These are phyloP conservation scores for Uloborus plumipes DNA, from an alignment of 2,888 invertebrate species.

Conservation along the genomic window DNA sequence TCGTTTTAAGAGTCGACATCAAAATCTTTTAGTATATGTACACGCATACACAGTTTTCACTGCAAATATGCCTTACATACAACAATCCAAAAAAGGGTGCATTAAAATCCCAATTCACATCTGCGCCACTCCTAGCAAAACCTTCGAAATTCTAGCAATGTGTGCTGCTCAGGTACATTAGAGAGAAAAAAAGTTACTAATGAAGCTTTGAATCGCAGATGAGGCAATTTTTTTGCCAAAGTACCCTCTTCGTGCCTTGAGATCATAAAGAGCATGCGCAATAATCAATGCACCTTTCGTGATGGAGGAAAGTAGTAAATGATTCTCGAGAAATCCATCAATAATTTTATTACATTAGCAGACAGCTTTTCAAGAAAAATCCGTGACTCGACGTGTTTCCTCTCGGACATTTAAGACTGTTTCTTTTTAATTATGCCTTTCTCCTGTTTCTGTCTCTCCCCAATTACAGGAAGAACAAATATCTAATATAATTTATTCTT, in stretches of 20 bases:
- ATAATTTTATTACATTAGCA: slow-evolving; percentile 45
- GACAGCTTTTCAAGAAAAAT: slow-evolving; percentile 32
- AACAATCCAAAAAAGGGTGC: too few relatives aligned
- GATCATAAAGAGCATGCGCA: slow-evolving; percentile 16
- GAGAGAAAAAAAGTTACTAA: slow-evolving; percentile 8
- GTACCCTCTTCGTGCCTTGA: slow-evolving; percentile 8
- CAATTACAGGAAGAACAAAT: slow-evolving; percentile 55
- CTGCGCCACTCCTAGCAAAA: too few relatives aligned
- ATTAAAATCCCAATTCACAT: too few relatives aligned
- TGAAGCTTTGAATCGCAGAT: slow-evolving; percentile 1
- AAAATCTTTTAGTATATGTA: too few relatives aligned
- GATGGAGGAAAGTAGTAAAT: slow-evolving; percentile 42
- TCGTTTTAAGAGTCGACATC: too few relatives aligned
- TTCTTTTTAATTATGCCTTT: slow-evolving; percentile 53
- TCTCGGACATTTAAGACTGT: slow-evolving; percentile 46
- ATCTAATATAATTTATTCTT: slow-evolving; percentile 60
- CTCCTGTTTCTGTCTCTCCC: slow-evolving; percentile 28
- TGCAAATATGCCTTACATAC: too few relatives aligned
- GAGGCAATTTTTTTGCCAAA: slow-evolving; percentile 11
- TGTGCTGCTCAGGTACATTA: background rate
- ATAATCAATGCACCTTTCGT: slow-evolving; percentile 25
- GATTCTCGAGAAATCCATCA: slow-evolving; percentile 42
- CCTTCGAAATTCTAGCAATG: background rate
- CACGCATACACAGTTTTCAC: too few relatives aligned
- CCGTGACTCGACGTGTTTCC: slow-evolving; percentile 29